Evolutionary conservation across 2,797 vertebrate genomes (phyloP), one percentile per base, ranked within the genome.

Genomic region (Sebastiscus tertius): DNA sequence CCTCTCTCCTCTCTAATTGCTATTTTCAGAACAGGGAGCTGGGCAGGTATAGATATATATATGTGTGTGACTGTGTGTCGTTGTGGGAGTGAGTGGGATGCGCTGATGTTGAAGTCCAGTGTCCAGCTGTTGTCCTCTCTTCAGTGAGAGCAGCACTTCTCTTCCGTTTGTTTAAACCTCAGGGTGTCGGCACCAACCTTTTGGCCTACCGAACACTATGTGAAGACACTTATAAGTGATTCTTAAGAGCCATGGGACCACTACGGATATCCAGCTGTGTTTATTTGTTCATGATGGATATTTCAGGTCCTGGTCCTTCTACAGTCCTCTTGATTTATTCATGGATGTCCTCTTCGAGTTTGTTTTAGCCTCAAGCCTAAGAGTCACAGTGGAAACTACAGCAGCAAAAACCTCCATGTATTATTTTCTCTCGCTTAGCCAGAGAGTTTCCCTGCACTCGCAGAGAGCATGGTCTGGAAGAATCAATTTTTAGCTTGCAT

Each of bases 261-360:
- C 64, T 72, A 16, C 6, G 24, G 63, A 80, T 76, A 66, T 77
- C 63, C 71, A 72, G 58, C 81, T 83, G 55, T 62, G 46, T 81
- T 76, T 79, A 66, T 88, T 88, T 86, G 63, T 67, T 79, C 22
- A 39, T 71, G 49, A 54, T 75, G 61, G 74, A 87, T 80, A 77
- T 75, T 66, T 56, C 42, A 66, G 62, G 55, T 77, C 73, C 70
- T 74, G 36, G 73, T 84, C 79, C 76, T 88, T 75, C 77, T 81
- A 33, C 82, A 72, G 34, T 39, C 29, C 60, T 83, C 58, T 61
- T 93, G 42, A 89, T 89, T 90, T 90, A 94, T 94, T 90, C 49
- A 90, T 90, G 54, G 52, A 52, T 39, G 64, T 73, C 67, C 46
- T 82, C 36, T 18, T 81, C 20, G 16, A 68, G 59, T 70, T 77